These are phyloP conservation scores for Dolichopus griseipennis DNA, from an alignment of 2,888 invertebrate species.

Conservation along the genomic window DNA sequence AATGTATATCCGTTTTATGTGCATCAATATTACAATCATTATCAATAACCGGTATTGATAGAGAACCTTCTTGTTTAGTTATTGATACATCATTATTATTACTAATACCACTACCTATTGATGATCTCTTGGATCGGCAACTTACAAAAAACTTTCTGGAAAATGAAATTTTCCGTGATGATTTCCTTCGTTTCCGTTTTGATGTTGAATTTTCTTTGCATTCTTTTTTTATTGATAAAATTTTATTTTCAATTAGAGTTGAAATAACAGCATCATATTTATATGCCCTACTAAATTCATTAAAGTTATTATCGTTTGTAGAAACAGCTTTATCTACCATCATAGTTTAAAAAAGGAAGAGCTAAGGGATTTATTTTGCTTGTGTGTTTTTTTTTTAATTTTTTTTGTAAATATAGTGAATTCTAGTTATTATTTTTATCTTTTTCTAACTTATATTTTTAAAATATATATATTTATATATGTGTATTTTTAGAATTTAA, in stretches of 20 bases:
- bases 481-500: background rate
- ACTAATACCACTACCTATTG: constrained; percentile 21
- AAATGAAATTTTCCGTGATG: constrained; percentile 38
- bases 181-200: constrained; percentile 38
- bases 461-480: no score
- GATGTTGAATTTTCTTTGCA: constrained; percentile 35
- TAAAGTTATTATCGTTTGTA: constrained; percentile 38
- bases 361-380: background rate
- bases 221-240: constrained; percentile 42
- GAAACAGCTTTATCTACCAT: constrained; percentile 41
- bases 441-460: no score
- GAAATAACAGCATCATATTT: constrained; percentile 43
- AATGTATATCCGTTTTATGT: constrained; percentile 18
- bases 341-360: constrained; percentile 19
- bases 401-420: background rate
- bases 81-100: constrained; percentile 16
- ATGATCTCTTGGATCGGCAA: background rate
- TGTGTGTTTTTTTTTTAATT: background rate
- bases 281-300: constrained; percentile 38
- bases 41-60: constrained; percentile 17
- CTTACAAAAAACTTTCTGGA: constrained; percentile 32
- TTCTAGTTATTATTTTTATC: no score
- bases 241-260: constrained; percentile 41
- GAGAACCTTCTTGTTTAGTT: constrained; percentile 17
- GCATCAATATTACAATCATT: constrained; percentile 18